Evolutionary conservation across 1,140 invertebrate species (phyloP).

Genomic region (Protaetia brevitarsis): DNA sequence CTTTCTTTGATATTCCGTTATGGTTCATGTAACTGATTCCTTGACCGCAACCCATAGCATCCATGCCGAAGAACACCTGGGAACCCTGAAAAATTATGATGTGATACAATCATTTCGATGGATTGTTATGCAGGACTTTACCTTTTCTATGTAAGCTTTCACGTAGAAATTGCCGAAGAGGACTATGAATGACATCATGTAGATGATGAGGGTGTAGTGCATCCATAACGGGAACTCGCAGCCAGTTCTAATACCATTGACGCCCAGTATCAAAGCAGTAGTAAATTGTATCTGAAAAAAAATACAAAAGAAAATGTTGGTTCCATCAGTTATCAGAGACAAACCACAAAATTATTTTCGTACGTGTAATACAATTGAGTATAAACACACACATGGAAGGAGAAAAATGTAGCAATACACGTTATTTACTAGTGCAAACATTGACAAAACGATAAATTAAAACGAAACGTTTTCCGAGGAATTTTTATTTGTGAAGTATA

Average conservation of each 20-base stretch:
- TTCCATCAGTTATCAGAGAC: too few relatives aligned
- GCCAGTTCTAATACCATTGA: slow-evolving; percentile 76
- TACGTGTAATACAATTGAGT: background rate
- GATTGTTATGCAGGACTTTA: slow-evolving; percentile 41
- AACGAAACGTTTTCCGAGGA: too few relatives aligned
- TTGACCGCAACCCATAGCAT: slow-evolving; percentile 43
- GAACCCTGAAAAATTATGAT: slow-evolving; percentile 39
- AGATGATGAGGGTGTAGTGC: slow-evolving; percentile 87
- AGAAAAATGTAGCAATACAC: background rate
- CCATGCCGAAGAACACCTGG: slow-evolving; percentile 45
- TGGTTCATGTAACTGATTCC: slow-evolving; percentile 36
- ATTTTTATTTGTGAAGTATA: too few relatives aligned
- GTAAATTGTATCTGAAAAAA: slow-evolving; percentile 76
- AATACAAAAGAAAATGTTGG: background rate
- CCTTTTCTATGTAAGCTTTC: slow-evolving; percentile 75
- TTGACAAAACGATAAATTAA: too few relatives aligned
- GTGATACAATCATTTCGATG: background rate
- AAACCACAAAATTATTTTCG: background rate
- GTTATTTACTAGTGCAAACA: too few relatives aligned
- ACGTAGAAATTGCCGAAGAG: slow-evolving; percentile 91
- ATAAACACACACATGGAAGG: background rate
- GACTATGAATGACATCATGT: slow-evolving; percentile 87
- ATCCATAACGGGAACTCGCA: slow-evolving; percentile 93
- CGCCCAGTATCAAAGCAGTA: slow-evolving; percentile 75
- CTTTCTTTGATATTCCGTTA: background rate